A percentile compares a stretch with the other conserved stretches of the same genome.
Conservation (phyloP, 2,113 vertebrate genomes). For the Ibidorhyncha struthersii region DNA sequence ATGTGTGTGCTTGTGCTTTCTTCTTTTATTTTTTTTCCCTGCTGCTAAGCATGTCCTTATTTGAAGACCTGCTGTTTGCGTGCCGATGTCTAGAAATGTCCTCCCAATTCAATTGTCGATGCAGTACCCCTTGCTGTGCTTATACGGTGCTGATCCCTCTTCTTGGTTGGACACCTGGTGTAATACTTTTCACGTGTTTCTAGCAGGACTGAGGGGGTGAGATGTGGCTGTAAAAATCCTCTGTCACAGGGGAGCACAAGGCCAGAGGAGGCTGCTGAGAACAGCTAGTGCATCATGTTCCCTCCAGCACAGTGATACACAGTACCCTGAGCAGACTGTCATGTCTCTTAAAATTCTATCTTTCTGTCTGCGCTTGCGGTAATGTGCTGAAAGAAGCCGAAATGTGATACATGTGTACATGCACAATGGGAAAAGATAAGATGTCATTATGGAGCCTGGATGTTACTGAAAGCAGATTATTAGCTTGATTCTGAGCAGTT, state of each 20-base stretch:
- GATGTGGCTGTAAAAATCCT: background rate
- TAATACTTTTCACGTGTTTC: background rate
- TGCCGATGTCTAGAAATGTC: background rate
- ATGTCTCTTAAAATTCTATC: background rate
- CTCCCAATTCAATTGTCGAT: background rate
- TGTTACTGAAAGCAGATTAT: slow-evolving; percentile 9
- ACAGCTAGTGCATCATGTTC: background rate
- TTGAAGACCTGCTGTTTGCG: background rate
- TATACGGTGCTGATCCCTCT: background rate
- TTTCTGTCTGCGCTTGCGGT: rapidly evolving
- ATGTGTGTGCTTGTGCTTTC: background rate
- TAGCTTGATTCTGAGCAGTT: slow-evolving; percentile 7
- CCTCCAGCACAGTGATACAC: background rate
- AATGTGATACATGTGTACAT: background rate
- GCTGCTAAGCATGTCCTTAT: background rate
- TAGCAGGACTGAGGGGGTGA: background rate
- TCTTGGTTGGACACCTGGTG: background rate
- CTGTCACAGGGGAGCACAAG: background rate
- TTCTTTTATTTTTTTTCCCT: background rate
- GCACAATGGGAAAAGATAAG: background rate
- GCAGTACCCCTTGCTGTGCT: background rate
- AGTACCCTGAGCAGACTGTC: background rate
- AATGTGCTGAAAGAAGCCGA: background rate
- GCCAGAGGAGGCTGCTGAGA: background rate
- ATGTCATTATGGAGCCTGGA: background rate